A percentile compares a stretch with the other conserved stretches of the same genome.
phyloP scores from a whole-genome alignment of 2,113 vertebrate genomes.

The Gasterosteus aculeatus region DNA sequence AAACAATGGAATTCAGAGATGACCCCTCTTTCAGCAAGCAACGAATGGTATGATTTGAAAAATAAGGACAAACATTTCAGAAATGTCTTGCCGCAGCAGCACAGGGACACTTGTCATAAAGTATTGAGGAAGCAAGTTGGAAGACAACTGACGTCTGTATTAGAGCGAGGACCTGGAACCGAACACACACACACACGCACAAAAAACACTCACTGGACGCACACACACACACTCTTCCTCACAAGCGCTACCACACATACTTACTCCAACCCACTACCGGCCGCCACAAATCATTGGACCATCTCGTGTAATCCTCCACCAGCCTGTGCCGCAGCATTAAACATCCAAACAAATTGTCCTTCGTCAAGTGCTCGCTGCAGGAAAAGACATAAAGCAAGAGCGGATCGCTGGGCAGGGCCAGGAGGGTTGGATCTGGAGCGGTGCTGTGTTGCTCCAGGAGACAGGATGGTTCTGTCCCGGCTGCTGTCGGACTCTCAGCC shows the following conservation, averaged over 20 bases:
- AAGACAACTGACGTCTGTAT: conserved; percentile 63
- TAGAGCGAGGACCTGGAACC: conserved; percentile 61
- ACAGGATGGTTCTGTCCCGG: conserved; percentile 40
- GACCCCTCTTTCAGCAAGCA: conserved; percentile 60
- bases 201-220: background rate
- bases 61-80: conserved; percentile 33
- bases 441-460: conserved; percentile 39
- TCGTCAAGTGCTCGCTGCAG: conserved; percentile 65
- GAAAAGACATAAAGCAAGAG: conserved; percentile 69
- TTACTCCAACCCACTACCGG: conserved; percentile 59
- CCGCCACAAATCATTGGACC: conserved; percentile 74
- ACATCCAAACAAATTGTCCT: conserved; percentile 78
- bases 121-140: conserved; percentile 30
- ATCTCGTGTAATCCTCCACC: conserved; percentile 74
- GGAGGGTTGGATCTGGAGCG: conserved; percentile 32
- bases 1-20: conserved; percentile 62
- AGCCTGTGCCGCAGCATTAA: conserved; percentile 68
- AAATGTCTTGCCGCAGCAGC: conserved; percentile 29
- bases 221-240: conserved; percentile 15
- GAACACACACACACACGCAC: conserved; percentile 25
- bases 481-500: conserved; percentile 45
- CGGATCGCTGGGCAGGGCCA: conserved; percentile 41
- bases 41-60: conserved; percentile 36
- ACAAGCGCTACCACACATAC: conserved; percentile 41
- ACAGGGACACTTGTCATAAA: conserved; percentile 34